phyloP scores from a whole-genome alignment of 2,888 invertebrate species.

The Epistrophella euchroma region DNA sequence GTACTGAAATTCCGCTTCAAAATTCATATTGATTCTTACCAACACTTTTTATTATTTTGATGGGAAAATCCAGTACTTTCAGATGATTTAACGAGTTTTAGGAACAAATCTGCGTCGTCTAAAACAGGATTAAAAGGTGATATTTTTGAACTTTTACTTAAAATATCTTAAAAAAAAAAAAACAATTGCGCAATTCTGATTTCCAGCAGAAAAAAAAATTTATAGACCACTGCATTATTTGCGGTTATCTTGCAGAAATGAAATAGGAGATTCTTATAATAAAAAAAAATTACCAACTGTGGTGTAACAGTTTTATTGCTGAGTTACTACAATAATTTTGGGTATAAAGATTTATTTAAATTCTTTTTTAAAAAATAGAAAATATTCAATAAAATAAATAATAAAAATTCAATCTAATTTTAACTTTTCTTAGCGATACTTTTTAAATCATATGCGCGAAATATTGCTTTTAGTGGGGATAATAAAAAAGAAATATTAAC shows the following conservation, averaged over 20 bases:
- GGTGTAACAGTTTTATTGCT: constrained; percentile 28
- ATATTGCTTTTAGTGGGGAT: neutral
- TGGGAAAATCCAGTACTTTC: too few species aligned
- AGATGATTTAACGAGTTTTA: too few species aligned
- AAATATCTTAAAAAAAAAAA: too few species aligned
- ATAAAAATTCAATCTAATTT: constrained; percentile 34
- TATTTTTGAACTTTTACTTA: too few species aligned
- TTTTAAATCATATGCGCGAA: neutral
- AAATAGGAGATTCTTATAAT: neutral
- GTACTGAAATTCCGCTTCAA: too few species aligned
- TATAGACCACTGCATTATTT: too few species aligned
- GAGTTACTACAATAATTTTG: constrained; percentile 36
- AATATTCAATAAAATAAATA: constrained; percentile 26
- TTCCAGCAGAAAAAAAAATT: too few species aligned
- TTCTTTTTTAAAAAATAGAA: neutral
- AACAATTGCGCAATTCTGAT: too few species aligned
- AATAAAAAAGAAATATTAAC: neutral
- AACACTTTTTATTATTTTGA: too few species aligned
- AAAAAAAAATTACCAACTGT: neutral
- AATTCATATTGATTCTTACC: too few species aligned
- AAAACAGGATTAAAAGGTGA: too few species aligned
- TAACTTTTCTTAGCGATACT: constrained; percentile 1
- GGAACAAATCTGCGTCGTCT: too few species aligned
- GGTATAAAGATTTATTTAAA: constrained; percentile 55
- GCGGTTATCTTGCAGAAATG: neutral